Evolutionary conservation across 2,797 vertebrate genomes (phyloP).

Genomic region (Thunnus albacares): DNA sequence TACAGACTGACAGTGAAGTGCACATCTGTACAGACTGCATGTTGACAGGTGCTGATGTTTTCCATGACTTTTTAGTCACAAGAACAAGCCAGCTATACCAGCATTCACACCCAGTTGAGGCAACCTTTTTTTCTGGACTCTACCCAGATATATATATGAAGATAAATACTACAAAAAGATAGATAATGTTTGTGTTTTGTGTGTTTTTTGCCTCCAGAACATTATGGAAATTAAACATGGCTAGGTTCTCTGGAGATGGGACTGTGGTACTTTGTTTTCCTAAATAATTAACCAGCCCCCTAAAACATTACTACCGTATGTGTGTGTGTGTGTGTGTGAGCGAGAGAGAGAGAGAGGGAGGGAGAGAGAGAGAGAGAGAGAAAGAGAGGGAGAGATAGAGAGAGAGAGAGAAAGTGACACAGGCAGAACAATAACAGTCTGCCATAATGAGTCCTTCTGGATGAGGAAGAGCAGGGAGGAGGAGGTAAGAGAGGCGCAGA

Average conservation of each 20-base stretch:
- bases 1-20: too few relatives aligned
- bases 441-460: conserved; percentile 31
- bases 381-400: not conserved
- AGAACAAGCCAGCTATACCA: not conserved
- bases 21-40: too few relatives aligned
- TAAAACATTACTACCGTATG: conserved; percentile 49
- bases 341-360: too few relatives aligned
- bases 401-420: not conserved
- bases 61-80: too few relatives aligned
- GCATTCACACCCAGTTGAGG: not conserved
- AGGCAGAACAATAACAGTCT: conserved; percentile 13
- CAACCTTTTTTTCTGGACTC: not conserved
- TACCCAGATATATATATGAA: not conserved
- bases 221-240: conserved; percentile 33
- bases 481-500: not conserved
- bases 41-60: not conserved
- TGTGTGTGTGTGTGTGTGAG: not conserved
- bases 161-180: conserved; percentile 14
- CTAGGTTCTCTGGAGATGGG: not conserved
- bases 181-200: conserved; percentile 8
- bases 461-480: conserved; percentile 6
- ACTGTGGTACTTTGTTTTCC: conserved; percentile 46
- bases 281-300: conserved; percentile 52
- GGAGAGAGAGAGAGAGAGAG: not conserved
- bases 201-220: conserved; percentile 15